phyloP scores from a whole-genome alignment of 2,888 invertebrate genomes.

The Hirudinaria manillensis region DNA sequence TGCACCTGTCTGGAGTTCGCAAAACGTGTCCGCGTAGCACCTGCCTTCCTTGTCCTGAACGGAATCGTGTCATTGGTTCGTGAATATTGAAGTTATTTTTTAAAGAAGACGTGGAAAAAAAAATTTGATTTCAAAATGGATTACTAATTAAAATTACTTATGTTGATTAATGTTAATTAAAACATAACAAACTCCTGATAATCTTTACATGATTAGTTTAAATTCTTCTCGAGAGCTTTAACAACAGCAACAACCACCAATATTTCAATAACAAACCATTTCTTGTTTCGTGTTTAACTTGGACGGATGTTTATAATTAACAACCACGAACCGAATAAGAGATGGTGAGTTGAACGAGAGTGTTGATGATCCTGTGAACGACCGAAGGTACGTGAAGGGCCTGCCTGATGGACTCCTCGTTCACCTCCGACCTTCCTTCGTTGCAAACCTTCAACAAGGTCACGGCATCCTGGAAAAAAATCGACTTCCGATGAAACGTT shows the following conservation, averaged over 20 bases:
- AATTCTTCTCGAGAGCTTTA: too few species aligned
- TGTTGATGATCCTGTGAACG: slow-evolving; percentile 81
- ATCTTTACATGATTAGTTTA: too few species aligned
- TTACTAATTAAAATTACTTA: neutral
- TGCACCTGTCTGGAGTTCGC: slow-evolving; percentile 66
- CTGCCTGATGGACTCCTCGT: slow-evolving; percentile 63
- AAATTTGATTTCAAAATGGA: neutral
- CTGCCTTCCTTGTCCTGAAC: slow-evolving; percentile 80
- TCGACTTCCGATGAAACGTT: neutral
- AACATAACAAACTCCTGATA: too few species aligned
- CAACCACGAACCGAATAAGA: slow-evolving; percentile 69
- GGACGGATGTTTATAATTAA: neutral
- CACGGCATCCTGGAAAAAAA: slow-evolving; percentile 70
- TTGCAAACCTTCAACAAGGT: slow-evolving; percentile 83
- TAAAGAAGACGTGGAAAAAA: neutral
- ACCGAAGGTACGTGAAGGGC: slow-evolving; percentile 76
- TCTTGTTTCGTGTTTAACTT: too few species aligned
- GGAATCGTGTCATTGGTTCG: neutral
- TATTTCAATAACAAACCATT: too few species aligned
- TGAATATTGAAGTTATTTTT: slow-evolving; percentile 16
- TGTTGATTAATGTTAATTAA: too few species aligned
- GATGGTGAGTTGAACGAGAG: slow-evolving; percentile 84
- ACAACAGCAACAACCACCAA: too few species aligned
- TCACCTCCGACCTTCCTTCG: slow-evolving; percentile 79
- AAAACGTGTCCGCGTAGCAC: slow-evolving; percentile 90